Evolutionary conservation across 2,113 vertebrate species (phyloP).

Genomic region (Leucoraja erinaceus): DNA sequence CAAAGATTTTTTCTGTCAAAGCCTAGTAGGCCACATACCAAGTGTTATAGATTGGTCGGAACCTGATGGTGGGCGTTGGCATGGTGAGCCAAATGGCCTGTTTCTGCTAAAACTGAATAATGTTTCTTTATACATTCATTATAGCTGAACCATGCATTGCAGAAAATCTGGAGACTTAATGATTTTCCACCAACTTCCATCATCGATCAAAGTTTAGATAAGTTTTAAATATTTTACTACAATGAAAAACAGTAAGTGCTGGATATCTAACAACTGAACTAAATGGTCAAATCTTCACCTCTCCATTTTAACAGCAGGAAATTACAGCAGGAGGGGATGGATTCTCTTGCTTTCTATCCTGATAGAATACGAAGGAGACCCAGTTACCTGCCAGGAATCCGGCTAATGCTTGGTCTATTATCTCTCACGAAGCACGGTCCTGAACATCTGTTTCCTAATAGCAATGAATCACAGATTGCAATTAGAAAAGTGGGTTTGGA

Average conservation of each 20-base stretch:
- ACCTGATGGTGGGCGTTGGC: no score
- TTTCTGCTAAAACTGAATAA: no score
- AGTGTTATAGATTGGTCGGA: no score
- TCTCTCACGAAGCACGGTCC: neutral
- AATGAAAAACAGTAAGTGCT: no score
- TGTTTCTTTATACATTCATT: no score
- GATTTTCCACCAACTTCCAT: neutral
- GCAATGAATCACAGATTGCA: neutral
- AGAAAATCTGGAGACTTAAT: neutral
- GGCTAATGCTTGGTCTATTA: neutral
- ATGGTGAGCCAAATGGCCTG: no score
- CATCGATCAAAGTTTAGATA: neutral
- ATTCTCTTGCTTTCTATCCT: neutral
- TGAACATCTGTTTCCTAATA: neutral
- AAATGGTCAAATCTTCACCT: neutral
- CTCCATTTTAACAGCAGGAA: neutral
- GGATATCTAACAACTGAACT: neutral
- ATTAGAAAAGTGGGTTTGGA: neutral
- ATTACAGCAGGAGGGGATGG: neutral
- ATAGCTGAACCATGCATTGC: neutral
- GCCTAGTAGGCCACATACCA: no score
- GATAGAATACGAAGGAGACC: neutral
- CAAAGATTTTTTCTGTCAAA: no score
- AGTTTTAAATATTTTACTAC: neutral
- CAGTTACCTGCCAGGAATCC: neutral